Conservation (phyloP, 2,113 vertebrate genomes). For the Ageneiosus marmoratus region DNA sequence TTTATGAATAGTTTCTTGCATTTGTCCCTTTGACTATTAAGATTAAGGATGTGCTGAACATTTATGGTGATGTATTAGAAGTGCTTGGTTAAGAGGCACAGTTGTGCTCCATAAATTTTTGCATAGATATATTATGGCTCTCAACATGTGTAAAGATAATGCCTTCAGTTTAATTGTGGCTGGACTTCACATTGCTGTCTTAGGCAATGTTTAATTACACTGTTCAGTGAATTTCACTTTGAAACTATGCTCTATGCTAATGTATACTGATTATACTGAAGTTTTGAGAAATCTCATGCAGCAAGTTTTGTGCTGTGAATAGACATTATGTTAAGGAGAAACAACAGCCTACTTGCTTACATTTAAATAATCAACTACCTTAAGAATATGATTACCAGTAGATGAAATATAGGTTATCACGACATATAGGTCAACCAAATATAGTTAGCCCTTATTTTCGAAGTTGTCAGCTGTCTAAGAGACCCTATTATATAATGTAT, state of each 20-base stretch:
- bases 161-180: not conserved
- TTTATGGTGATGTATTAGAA: constrained; percentile 18
- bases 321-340: not conserved
- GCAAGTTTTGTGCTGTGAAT: not conserved
- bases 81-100: constrained; percentile 6
- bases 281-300: not conserved
- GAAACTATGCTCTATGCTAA: not conserved
- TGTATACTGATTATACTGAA: not conserved
- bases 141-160: constrained; percentile 24
- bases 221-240: constrained; percentile 16
- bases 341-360: not conserved
- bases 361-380: not conserved
- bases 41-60: constrained; percentile 30
- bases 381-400: not conserved
- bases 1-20: constrained; percentile 11
- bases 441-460: not conserved
- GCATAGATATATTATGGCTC: constrained; percentile 13
- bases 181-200: not conserved
- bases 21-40: constrained; percentile 32
- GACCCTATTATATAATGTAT: constrained; percentile 10
- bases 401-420: too few species aligned
- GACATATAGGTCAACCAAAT: constrained; percentile 12
- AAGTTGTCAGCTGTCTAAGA: not conserved
- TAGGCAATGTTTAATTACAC: constrained; percentile 4
- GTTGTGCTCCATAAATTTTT: constrained; percentile 27